Base-by-base conservation (phyloP, 2,888 invertebrate species). In the Drosophila melanosoma region DNA sequence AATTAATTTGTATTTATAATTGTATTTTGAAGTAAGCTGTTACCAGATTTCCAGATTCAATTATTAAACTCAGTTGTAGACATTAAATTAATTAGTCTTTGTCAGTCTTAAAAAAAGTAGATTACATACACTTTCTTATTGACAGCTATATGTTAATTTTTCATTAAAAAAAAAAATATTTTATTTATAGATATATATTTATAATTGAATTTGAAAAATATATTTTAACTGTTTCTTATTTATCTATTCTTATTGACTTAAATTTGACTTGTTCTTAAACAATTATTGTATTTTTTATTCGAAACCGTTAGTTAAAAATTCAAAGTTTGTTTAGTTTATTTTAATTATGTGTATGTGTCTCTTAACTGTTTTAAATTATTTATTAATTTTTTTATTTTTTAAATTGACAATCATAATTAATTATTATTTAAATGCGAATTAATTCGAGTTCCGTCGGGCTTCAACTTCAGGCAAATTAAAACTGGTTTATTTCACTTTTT, bases 241-340 rank as follows among this genome's bases (percentile, higher is more conserved):
- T 40, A 0, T 15, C 0, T 1, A n/a, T n/a, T 40, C 38, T 8
- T 38, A 4, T 38, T 17, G 1, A 8, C 4, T 17, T n/a, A 5
- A 42, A 11, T 11, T n/a, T n/a, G 2, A 5, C n/a, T 42, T n/a
- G 5, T 6, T 40, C 2, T 36, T 36, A 2, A 15, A 6, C 12
- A 12, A 35, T 6, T 15, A 6, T 7, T 15, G 5, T 15, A 36
- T 15, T 6, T 35, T 29, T 36, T 15, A 15, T 7, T 0, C 6
- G 36, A 12, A 2, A 15, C 7, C 15, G 6, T 40, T 7, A 45
- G 7, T 1, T 45, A 20, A 7, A 45, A 45, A 20, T 45, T 1
- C 1, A 12, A 12, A 7, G 1, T 7, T 7, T 3, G 0, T 45
- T 45, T 45, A 7, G 7, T 0, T 15, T 7, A 7, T 45, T 20